A percentile compares a stretch with the other conserved stretches of the same genome.
Conservation (phyloP, 2,113 vertebrate genomes). For the Cyrtonyx montezumae region DNA sequence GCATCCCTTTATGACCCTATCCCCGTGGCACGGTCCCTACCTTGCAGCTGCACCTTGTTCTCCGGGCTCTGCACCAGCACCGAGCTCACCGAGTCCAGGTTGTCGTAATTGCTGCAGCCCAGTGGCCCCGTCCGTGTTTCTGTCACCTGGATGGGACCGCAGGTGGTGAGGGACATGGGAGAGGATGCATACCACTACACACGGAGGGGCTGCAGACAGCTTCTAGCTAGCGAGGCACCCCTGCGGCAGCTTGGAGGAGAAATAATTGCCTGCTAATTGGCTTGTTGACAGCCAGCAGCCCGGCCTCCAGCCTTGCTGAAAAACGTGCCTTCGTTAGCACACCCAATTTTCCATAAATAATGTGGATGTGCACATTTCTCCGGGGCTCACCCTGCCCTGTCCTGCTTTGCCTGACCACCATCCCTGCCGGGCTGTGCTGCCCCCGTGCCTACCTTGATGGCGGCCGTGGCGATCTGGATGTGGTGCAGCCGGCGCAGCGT, state of each 20-base stretch:
- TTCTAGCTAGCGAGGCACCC: background rate
- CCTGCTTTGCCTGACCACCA: background rate
- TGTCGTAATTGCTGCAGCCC: slow-evolving; percentile 99
- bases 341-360: slow-evolving; percentile 65
- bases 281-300: slow-evolving; percentile 58
- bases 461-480: slow-evolving; percentile 95
- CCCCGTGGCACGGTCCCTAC: slow-evolving; percentile 71
- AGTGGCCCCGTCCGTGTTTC: slow-evolving; percentile 97
- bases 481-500: slow-evolving; percentile 94
- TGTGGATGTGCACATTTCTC: background rate
- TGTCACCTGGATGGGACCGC: slow-evolving; percentile 85
- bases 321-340: slow-evolving; percentile 63
- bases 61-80: slow-evolving; percentile 98
- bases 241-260: background rate
- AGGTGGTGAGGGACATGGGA: background rate
- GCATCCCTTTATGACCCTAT: background rate
- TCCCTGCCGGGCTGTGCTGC: background rate
- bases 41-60: slow-evolving; percentile 97
- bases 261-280: slow-evolving; percentile 78
- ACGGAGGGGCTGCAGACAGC: background rate
- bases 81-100: slow-evolving; percentile 97
- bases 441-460: slow-evolving; percentile 87
- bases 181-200: fast-evolving
- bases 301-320: slow-evolving; percentile 52
- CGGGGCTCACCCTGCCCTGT: background rate